Evolutionary conservation across 2,113 vertebrate genomes (phyloP).

Genomic region (Scytalopus superciliaris): DNA sequence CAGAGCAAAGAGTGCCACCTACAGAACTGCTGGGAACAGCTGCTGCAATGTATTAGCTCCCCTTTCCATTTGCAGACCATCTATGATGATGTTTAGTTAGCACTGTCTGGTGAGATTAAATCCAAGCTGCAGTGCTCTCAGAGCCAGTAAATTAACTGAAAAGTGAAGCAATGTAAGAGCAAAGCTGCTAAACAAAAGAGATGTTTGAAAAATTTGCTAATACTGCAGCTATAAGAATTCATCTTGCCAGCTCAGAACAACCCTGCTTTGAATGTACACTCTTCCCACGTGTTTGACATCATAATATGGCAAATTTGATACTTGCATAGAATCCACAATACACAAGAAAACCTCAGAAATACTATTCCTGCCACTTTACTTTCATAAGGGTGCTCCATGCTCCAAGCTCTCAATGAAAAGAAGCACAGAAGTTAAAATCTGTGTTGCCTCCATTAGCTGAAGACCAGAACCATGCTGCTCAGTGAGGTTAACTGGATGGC

Average conservation of each 20-base stretch:
- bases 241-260: not conserved
- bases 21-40: constrained; percentile 33
- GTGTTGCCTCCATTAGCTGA: not conserved
- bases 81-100: not conserved
- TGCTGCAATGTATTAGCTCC: not conserved
- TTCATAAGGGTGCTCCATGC: not conserved
- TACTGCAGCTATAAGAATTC: not conserved
- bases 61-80: not conserved
- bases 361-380: not conserved
- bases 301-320: not conserved
- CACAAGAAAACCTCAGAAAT: not conserved
- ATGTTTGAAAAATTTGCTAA: not conserved
- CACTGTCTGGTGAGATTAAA: not conserved
- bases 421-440: not conserved
- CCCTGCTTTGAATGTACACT: not conserved
- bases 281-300: not conserved
- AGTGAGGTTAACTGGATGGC: not conserved
- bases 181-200: constrained; percentile 1
- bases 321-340: not conserved
- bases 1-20: constrained; percentile 59
- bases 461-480: not conserved
- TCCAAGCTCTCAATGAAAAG: not conserved
- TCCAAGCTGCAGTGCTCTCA: not conserved
- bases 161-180: not conserved
- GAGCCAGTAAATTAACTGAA: not conserved